phyloP scores from a whole-genome alignment of 1,140 invertebrate genomes.

The Ostrea denselamellosa region DNA sequence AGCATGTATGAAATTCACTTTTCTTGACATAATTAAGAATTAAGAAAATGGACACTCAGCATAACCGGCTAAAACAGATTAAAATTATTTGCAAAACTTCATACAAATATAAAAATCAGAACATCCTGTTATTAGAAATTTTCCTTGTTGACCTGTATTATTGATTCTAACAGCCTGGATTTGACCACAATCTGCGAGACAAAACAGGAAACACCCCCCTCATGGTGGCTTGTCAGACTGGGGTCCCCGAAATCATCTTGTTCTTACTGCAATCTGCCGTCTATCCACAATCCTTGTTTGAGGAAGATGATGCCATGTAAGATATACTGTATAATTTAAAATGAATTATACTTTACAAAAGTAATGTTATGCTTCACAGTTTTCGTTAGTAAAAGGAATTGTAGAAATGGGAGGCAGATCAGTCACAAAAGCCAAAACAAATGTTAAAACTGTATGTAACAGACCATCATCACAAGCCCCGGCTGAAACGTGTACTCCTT shows the following conservation, averaged over 20 bases:
- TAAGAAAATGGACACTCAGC: no score
- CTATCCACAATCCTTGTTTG: constrained; percentile 61
- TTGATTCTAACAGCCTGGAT: constrained; percentile 65
- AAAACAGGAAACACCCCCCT: constrained; percentile 71
- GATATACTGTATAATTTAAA: not conserved
- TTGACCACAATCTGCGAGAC: constrained; percentile 74
- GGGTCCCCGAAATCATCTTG: constrained; percentile 60
- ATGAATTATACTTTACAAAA: not conserved
- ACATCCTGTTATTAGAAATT: not conserved
- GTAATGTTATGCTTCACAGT: not conserved
- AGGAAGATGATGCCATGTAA: constrained; percentile 49
- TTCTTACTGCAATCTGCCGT: constrained; percentile 73
- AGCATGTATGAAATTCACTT: no score
- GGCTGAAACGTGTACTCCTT: no score
- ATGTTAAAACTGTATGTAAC: no score
- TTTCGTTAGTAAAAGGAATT: not conserved
- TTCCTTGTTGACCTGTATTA: not conserved
- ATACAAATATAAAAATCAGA: not conserved
- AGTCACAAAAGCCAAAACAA: no score
- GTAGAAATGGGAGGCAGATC: not conserved
- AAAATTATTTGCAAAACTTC: not conserved
- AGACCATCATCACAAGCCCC: no score
- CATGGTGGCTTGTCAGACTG: constrained; percentile 69
- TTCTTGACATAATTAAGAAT: no score
- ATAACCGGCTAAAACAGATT: no score